Evolutionary conservation across 37 sponge, comb jelly and placozoan genomes (phyloP), one percentile per base, ranked within the genome.

Genomic region (Spongilla lacustris): DNA sequence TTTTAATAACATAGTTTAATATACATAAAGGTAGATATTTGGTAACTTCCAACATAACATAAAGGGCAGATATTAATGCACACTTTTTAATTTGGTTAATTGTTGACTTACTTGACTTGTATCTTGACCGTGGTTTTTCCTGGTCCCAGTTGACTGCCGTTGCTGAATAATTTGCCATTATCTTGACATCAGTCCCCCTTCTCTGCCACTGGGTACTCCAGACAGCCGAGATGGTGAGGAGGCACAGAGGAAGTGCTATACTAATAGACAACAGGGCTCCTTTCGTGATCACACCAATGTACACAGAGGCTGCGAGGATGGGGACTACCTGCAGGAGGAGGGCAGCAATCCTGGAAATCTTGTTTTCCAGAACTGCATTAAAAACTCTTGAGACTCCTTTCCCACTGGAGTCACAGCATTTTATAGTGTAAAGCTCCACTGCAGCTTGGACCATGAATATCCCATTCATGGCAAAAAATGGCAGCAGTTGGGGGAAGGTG

Each of bases 81-180:
- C n/a, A n/a, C n/a, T n/a, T n/a, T n/a, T n/a, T n/a, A n/a, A n/a
- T n/a, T n/a, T n/a, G n/a, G n/a, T n/a, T n/a, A n/a, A n/a, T n/a
- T n/a, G n/a, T 58, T 1, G 58, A 33, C 85, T 72, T 50, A 89
- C 90, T 80, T 78, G 90, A 75, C 74, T 89, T 89, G 37, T 84
- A 89, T 49, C 90, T 75, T 49, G 88, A 41, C 9, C 28, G 4
- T 6, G 10, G 71, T 28, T 70, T 28, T 25, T 4, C 9, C 28
- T 4, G 6, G 6, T 28, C 28, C 71, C 28, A 28, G 28, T 29
- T 70, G 28, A 11, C 76, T 80, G 8, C 26, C 1, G n/a, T n/a
- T 66, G 37, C 67, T 14, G 0, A 68, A 1, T 0, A 2, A 30
- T 4, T 9, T 6, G 28, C 71, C 24, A 1, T 66, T 34, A 29